Percentiles rank a stretch among this genome's conserved stretches.
These are phyloP conservation scores for Zaprionus ghesquierei DNA, from an alignment of 1,140 invertebrate species.

Conservation along the genomic window DNA sequence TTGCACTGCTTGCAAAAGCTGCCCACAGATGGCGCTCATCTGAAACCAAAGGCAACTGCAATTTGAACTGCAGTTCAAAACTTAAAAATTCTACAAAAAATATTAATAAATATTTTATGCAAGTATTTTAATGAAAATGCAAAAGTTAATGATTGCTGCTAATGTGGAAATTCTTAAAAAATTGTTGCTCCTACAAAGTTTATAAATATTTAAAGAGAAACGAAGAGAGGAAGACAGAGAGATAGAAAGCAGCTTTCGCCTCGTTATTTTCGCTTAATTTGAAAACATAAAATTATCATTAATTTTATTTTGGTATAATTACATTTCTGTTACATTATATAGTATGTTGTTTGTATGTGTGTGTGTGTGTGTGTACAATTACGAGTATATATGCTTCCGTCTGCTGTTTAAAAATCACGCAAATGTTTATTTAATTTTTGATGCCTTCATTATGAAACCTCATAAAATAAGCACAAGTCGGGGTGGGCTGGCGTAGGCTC, in stretches of 20 bases:
- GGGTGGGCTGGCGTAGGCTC: background rate
- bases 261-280: conserved; percentile 68
- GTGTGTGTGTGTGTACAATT: conserved; percentile 29
- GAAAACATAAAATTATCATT: conserved; percentile 62
- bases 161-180: background rate
- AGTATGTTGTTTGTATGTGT: conserved; percentile 32
- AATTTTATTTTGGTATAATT: conserved; percentile 79
- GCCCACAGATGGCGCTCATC: conserved; percentile 28
- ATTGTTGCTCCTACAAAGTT: no score
- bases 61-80: background rate
- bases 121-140: background rate
- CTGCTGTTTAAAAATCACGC: conserved; percentile 76
- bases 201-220: background rate
- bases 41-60: background rate
- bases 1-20: conserved; percentile 6
- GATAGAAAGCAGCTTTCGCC: background rate
- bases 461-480: conserved; percentile 27
- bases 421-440: conserved; percentile 66
- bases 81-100: background rate
- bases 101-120: background rate
- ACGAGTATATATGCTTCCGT: conserved; percentile 49
- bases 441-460: conserved; percentile 64
- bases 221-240: background rate
- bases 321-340: conserved; percentile 61
- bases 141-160: background rate